Evolutionary conservation across 1,140 invertebrate species (phyloP).

Genomic region (Diabrotica virgifera): DNA sequence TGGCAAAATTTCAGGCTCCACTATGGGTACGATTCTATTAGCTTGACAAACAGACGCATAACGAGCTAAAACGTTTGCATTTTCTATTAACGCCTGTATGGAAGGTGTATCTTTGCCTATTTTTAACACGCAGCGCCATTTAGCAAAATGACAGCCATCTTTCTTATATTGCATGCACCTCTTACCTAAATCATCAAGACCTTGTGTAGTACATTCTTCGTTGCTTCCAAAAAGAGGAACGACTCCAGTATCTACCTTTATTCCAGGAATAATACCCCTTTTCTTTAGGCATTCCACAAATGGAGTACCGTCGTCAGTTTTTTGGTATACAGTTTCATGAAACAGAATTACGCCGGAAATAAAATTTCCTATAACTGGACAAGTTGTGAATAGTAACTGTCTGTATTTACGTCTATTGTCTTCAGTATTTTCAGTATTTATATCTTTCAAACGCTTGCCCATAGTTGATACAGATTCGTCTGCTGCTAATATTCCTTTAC

Average conservation of each 20-base stretch:
- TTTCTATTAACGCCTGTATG: conserved; percentile 86
- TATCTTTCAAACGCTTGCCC: conserved; percentile 78
- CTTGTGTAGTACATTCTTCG: conserved; percentile 95
- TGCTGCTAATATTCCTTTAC: conserved; percentile 88
- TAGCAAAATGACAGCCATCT: conserved; percentile 96
- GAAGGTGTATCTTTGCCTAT: conserved; percentile 88
- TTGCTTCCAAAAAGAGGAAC: conserved; percentile 86
- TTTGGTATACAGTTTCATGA: conserved; percentile 98
- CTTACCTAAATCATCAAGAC: conserved; percentile 89
- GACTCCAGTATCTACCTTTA: conserved; percentile 90
- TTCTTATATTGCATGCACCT: conserved; percentile 98
- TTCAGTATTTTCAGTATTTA: conserved; percentile 82
- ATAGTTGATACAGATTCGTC: conserved; percentile 86
- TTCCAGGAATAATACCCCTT: conserved; percentile 85
- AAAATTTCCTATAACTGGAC: conserved; percentile 68
- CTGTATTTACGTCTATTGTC: conserved; percentile 84
- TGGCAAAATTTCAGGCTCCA: conserved; percentile 89
- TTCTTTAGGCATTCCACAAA: conserved; percentile 79
- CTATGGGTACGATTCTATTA: conserved; percentile 94
- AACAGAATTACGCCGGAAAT: conserved; percentile 93
- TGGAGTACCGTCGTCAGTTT: conserved; percentile 79
- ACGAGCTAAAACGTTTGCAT: conserved; percentile 92
- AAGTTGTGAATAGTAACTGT: conserved; percentile 89
- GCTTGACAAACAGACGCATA: conserved; percentile 97
- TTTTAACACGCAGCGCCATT: conserved; percentile 97